Base-by-base conservation (phyloP, 2,888 invertebrate species). In the Cephus rjabovi region DNA sequence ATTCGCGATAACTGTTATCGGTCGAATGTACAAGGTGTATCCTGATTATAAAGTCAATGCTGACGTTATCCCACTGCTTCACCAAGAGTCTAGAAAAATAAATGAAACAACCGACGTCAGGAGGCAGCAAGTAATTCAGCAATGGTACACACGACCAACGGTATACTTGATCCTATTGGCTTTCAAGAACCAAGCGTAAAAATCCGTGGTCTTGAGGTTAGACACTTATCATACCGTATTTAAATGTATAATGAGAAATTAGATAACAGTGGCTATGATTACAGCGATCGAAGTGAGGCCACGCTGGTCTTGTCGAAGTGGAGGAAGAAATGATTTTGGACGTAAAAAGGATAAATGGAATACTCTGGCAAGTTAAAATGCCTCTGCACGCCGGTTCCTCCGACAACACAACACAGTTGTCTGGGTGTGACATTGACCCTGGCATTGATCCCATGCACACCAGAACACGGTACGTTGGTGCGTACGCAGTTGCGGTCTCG, bases 371-470 rank as follows among this genome's bases (percentile, higher is more conserved):
- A 9, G 40, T 4, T 23, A 56, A 56, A 56, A 56, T 56, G 23
- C 23, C 23, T 56, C 23, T 23, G 40, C 40, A 56, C 40, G 40
- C 40, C 40, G 40, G 40, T 56, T 56, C 40, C 40, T 56, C 23
- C 23, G 40, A 56, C 40, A 56, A 56, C 40, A 56, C 40, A 56
- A 23, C 23, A 56, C 3, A 33, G 30, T 71, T 11, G 71, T 30
- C 71, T 71, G 71, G 33, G 71, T 84, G 84, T 89, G 89, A 90
- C 89, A 90, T 89, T 90, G 90, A 90, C 90, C 90, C 89, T 89
- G 90, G 87, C 90, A 90, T 89, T 88, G 90, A 89, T 90, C 89
- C 81, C 81, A 83, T 82, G 80, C 75, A 77, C 77, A 75, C 77
- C 33, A 34, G 40, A 79, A 75, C 81, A 79, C 75, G 77, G 79